Evolutionary conservation across 2,797 vertebrate genomes (phyloP).

Genomic region (Eremophila alpestris): DNA sequence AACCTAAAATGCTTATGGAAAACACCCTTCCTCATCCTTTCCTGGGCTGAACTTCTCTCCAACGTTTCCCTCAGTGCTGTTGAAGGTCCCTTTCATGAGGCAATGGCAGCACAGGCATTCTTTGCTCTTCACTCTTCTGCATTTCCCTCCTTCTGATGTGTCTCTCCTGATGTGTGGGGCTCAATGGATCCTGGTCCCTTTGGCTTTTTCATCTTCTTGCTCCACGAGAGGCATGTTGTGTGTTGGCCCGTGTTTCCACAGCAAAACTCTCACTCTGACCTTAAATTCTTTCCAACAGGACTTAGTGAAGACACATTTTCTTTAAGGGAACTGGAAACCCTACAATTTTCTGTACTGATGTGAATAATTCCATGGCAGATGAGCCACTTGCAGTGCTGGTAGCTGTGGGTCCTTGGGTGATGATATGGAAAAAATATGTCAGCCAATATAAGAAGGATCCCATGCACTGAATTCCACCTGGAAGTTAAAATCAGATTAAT

Average conservation of each 20-base stretch:
- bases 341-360: rapidly evolving
- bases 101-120: rapidly evolving
- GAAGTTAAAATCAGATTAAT: not conserved
- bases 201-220: not conserved
- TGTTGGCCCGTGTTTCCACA: not conserved
- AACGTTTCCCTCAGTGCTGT: rapidly evolving
- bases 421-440: not conserved
- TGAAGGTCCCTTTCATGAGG: not conserved
- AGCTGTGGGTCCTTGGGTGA: rapidly evolving
- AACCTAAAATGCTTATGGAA: not conserved
- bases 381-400: not conserved
- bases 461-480: not conserved
- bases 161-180: not conserved
- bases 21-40: not conserved
- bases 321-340: not conserved
- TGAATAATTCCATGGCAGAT: not conserved
- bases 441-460: not conserved
- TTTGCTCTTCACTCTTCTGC: not conserved
- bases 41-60: not conserved
- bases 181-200: rapidly evolving
- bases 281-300: not conserved
- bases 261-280: not conserved
- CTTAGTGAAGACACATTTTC: not conserved
- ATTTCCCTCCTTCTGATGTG: rapidly evolving
- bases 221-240: not conserved